A percentile compares a stretch with the other conserved stretches of the same genome.
Conservation (phyloP, 2,113 vertebrate species). For the Nettapus auritus region DNA sequence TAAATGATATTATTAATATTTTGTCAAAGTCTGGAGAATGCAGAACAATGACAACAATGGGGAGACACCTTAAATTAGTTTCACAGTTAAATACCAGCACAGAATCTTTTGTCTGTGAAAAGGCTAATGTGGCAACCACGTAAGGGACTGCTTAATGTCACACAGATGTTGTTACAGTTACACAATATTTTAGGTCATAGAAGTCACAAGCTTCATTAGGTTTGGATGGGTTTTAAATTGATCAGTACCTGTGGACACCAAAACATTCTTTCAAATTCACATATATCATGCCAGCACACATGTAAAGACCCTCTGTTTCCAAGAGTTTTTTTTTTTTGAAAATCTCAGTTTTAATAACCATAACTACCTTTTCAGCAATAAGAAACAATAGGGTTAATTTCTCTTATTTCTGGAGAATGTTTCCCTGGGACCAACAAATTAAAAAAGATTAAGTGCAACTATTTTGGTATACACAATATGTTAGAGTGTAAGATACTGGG, state of each 20-base stretch:
- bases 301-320: neutral
- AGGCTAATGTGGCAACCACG: neutral
- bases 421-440: neutral
- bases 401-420: neutral
- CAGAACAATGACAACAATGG: neutral
- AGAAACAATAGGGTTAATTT: neutral
- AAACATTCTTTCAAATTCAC: neutral
- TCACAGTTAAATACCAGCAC: neutral
- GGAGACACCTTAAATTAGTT: neutral
- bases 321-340: neutral
- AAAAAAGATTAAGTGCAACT: neutral
- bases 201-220: neutral
- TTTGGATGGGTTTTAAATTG: neutral
- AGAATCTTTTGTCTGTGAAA: neutral
- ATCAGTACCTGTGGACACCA: neutral
- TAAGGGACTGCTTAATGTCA: neutral
- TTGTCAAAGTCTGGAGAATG: neutral
- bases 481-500: neutral
- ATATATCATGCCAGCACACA: neutral
- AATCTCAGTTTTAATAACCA: neutral
- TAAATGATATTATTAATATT: neutral
- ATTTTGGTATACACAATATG: neutral
- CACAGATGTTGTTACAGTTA: neutral
- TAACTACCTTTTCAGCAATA: neutral
- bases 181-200: neutral